phyloP scores from a whole-genome alignment of 2,888 invertebrate species.

The Dexiosoma caninum region DNA sequence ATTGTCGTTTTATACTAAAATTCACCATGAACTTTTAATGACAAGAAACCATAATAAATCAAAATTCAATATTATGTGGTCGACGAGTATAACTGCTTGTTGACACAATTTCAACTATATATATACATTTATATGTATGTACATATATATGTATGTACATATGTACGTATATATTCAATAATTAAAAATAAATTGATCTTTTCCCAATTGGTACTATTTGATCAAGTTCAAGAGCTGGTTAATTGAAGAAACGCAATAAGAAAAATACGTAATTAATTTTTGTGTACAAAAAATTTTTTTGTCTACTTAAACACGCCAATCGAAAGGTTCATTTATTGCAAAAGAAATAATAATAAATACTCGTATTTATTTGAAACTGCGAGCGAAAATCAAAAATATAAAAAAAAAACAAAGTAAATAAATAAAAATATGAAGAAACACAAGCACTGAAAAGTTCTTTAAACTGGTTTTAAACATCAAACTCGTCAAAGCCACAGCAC shows the following conservation, averaged over 20 bases:
- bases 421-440: neutral
- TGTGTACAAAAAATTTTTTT: neutral
- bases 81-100: no score
- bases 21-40: no score
- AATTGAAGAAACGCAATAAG: slow-evolving; percentile 17
- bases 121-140: no score
- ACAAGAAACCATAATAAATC: no score
- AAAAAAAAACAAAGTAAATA: neutral
- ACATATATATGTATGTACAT: no score
- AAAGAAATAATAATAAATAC: neutral
- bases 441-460: slow-evolving; percentile 68
- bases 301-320: slow-evolving; percentile 54
- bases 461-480: slow-evolving; percentile 72
- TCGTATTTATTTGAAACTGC: neutral
- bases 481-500: neutral
- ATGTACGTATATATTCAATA: no score
- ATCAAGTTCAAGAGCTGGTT: slow-evolving; percentile 54
- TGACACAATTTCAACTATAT: no score
- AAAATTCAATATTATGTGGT: no score
- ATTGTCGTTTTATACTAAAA: no score
- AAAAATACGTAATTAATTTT: slow-evolving; percentile 1
- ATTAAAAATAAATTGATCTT: no score
- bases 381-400: slow-evolving; percentile 21
- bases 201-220: neutral
- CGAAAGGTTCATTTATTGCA: neutral